Base-by-base conservation (phyloP, 2,113 vertebrate genomes). In the Rousettus leschenaultii region DNA sequence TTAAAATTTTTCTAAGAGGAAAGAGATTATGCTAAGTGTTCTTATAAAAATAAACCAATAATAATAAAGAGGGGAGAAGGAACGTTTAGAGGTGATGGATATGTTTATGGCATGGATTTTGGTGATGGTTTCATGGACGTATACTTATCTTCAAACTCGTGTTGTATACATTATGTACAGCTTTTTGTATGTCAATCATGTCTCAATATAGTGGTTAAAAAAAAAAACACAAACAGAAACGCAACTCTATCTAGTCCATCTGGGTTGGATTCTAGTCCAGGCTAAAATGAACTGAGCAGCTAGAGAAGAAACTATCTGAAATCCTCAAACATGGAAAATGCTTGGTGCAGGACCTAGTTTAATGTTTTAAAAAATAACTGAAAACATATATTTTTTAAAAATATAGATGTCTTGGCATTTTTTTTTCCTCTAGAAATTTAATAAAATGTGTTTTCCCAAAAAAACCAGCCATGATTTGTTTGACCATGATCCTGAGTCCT, bases 381-480 rank as follows among this genome's bases (percentile, higher is more conserved):
- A 51, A 89, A 65, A 84, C 86, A 70, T 38, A 35, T 30, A 55
- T 35, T 74, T 96, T 73, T 14, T 0, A 26, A 91, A 68, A 78
- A 75, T 71, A 68, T 38, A 30, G 6, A 35, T 85, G 38, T 10
- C 38, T 35, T 87, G 24, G 3, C 33, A 10, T 78, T 28, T 84
- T 89, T 89, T 73, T 88, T 74, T 59, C 53, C n/a, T 71, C 33
- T 92, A 94, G 80, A 92, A 90, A 66, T 82, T 73, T 87, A 88
- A 88, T 82, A 53, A 96, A 95, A 90, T 63, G 11, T 80, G 43
- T 65, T 21, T 55, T 51, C 11, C 28, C n/a, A n/a, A 40, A 68
- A 61, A 61, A 75, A 40, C 12, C 2, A 68, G 63, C 24, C 35
- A 19, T 89, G 26, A 30, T n/a, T 43, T 91, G 87, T 83, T 59